Conservation (phyloP, 2,888 invertebrate species). For the Hemithea aestivaria region DNA sequence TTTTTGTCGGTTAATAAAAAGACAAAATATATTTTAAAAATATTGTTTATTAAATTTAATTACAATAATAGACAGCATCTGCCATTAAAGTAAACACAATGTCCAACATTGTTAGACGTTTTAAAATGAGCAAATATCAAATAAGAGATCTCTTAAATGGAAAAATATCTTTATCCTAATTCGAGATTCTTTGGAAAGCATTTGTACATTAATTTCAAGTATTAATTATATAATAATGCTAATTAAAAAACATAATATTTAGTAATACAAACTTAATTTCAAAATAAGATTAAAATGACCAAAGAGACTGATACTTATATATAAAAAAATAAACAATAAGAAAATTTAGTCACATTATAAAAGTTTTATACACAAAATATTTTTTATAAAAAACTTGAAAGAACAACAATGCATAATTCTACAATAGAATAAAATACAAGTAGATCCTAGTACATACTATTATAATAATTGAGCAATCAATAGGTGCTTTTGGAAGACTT, state of each 20-base stretch:
- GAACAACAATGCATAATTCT: too few species aligned
- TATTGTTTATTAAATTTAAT: conserved; percentile 34
- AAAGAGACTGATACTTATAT: too few species aligned
- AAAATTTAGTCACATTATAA: too few species aligned
- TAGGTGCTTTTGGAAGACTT: conserved; percentile 55
- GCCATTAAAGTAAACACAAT: conserved; percentile 37
- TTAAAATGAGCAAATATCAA: conserved; percentile 53
- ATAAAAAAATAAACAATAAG: too few species aligned
- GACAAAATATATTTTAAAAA: conserved; percentile 17
- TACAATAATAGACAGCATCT: conserved; percentile 51
- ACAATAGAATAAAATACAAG: too few species aligned
- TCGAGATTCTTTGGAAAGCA: conserved; percentile 78
- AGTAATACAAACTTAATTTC: too few species aligned
- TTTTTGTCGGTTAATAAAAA: too few species aligned
- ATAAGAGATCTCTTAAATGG: conserved; percentile 66
- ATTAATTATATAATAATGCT: too few species aligned
- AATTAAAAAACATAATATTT: too few species aligned
- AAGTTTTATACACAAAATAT: too few species aligned
- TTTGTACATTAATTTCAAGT: conserved; percentile 50
- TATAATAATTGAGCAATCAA: conserved; percentile 57
- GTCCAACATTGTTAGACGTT: conserved; percentile 31
- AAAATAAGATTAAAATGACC: too few species aligned
- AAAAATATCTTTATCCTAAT: conserved; percentile 48
- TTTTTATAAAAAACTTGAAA: too few species aligned
- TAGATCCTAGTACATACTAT: conserved; percentile 8